Evolutionary conservation across 2,888 invertebrate species (phyloP).

Genomic region (Beris chalybata): DNA sequence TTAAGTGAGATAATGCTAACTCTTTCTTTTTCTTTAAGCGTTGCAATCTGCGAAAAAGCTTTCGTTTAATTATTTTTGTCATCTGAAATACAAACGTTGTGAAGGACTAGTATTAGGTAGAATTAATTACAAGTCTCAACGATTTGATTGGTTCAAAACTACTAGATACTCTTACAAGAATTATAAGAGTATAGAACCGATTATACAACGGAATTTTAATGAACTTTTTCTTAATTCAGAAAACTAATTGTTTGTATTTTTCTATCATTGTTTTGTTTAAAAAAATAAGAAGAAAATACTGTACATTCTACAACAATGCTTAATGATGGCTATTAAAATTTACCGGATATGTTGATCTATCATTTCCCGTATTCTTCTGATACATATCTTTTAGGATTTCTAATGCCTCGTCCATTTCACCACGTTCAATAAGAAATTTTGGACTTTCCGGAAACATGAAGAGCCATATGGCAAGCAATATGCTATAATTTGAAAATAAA

Average conservation of each 20-base stretch:
- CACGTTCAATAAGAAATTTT: slow-evolving; percentile 78
- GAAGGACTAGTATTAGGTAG: background rate
- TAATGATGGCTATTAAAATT: slow-evolving; percentile 42
- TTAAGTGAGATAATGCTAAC: slow-evolving; percentile 65
- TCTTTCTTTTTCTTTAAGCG: slow-evolving; percentile 68
- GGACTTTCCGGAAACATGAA: slow-evolving; percentile 80
- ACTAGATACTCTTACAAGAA: no score
- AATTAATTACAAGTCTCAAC: background rate
- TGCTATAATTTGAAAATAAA: slow-evolving; percentile 41
- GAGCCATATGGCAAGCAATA: slow-evolving; percentile 62
- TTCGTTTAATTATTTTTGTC: slow-evolving; percentile 6
- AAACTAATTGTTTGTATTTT: background rate
- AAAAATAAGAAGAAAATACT: background rate
- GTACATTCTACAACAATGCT: slow-evolving; percentile 4
- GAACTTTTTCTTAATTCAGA: slow-evolving; percentile 6
- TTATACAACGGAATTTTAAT: no score
- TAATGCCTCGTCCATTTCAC: slow-evolving; percentile 75
- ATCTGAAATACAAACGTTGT: background rate
- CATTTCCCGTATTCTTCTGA: slow-evolving; percentile 70
- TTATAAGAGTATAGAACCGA: no score
- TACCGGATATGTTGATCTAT: slow-evolving; percentile 72
- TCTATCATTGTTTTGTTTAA: background rate
- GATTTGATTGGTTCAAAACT: no score
- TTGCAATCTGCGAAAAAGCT: slow-evolving; percentile 63
- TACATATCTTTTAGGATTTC: slow-evolving; percentile 70